phyloP scores from a whole-genome alignment of 2,888 invertebrate genomes.

The Gisinianus flammeolus region DNA sequence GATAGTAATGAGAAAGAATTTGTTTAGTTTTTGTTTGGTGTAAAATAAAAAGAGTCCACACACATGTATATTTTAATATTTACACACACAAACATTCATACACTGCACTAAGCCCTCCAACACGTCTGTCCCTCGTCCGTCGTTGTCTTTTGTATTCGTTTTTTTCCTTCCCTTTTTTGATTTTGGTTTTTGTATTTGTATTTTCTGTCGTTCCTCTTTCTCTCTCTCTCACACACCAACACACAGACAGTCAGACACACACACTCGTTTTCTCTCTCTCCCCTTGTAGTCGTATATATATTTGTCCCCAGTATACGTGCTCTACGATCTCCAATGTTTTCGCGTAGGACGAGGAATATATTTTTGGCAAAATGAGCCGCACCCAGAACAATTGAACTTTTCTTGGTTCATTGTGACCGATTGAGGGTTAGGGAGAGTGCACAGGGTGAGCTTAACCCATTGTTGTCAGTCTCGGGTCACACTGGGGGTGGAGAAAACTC shows the following conservation, averaged over 20 bases:
- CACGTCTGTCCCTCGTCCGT: slow-evolving; percentile 3
- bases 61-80: too few species aligned
- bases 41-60: too few species aligned
- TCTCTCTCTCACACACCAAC: background rate
- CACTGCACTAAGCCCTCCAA: background rate
- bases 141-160: background rate
- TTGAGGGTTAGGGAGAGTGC: slow-evolving; percentile 40
- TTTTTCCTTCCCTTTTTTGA: background rate
- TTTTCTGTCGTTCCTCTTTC: background rate
- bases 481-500: slow-evolving; percentile 45
- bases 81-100: background rate
- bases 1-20: too few species aligned
- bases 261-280: too few species aligned
- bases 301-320: too few species aligned
- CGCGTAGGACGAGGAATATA: background rate
- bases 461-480: slow-evolving; percentile 48
- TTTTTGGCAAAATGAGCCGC: slow-evolving; percentile 40
- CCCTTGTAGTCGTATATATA: too few species aligned
- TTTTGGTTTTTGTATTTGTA: background rate
- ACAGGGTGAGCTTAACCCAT: slow-evolving; percentile 47
- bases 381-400: slow-evolving; percentile 43
- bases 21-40: too few species aligned
- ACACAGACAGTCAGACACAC: background rate
- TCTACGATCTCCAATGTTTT: background rate
- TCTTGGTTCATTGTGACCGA: slow-evolving; percentile 24